Evolutionary conservation across 2,888 invertebrate genomes (phyloP), one percentile per base, ranked within the genome.

Genomic region (Helleia helle): DNA sequence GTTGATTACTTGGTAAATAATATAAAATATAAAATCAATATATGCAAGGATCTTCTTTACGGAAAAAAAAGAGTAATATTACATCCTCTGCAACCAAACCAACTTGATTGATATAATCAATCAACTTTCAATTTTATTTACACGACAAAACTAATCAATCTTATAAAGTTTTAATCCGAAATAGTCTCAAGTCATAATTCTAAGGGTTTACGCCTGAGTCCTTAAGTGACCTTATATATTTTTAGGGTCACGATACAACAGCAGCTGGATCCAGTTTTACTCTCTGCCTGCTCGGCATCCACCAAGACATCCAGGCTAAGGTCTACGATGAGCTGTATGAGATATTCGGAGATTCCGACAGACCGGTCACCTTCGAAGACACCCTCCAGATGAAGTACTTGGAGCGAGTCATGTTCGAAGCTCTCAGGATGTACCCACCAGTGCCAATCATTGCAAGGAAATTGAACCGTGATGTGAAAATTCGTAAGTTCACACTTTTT

Each of bases 221-320:
- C n/a, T n/a, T n/a, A n/a, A n/a, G n/a, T n/a, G n/a, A n/a, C n/a
- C n/a, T n/a, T n/a, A n/a, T n/a, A n/a, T 29, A 22, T 31, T 25
- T n/a, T 18, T 40, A 84, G 85, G 86, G 86, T 8, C 86, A 86
- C 47, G 86, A 86, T 46, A 86, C 85, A 0, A 85, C 79, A 1
- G 83, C 85, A 6, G 93, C 96, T 22, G 95, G 93, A 1, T 93
- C 95, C 49, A 94, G 93, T 65, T 97, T 96, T 87, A 91, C 93
- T 45, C 83, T 95, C 4, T 93, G 93, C 52, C 85, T 95, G 58
- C 88, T 96, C 62, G 96, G 94, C 3, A 87, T 91, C 29, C 89
- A 96, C 61, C 92, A 91, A 27, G 87, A 93, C 7, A 89, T 96
- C 28, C 96, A 96, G 75, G 86, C 87, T 0, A 90, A 80, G 55